phyloP scores from a whole-genome alignment of 2,888 invertebrate species.

The Andrena bucephala region DNA sequence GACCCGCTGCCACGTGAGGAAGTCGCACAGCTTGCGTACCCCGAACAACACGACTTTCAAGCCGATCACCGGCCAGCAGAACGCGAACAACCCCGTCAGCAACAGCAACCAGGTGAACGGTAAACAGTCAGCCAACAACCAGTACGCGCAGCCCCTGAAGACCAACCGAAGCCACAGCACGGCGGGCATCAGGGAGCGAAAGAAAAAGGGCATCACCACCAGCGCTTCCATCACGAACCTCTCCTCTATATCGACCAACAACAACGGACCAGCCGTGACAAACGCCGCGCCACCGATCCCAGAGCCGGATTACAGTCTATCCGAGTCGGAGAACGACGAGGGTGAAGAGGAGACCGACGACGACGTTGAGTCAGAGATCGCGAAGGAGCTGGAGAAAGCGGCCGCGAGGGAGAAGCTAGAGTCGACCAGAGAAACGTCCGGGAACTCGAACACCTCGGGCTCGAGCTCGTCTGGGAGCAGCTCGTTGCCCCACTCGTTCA shows the following conservation, averaged over 20 bases:
- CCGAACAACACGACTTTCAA: conserved; percentile 85
- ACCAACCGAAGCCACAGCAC: conserved; percentile 84
- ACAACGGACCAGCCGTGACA: conserved; percentile 57
- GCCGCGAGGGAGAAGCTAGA: conserved; percentile 85
- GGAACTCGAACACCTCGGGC: conserved; percentile 84
- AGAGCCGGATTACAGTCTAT: conserved; percentile 96
- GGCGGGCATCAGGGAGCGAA: conserved; percentile 81
- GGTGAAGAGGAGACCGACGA: conserved; percentile 87
- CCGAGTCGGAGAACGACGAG: conserved; percentile 92
- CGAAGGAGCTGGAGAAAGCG: conserved; percentile 87
- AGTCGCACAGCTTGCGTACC: conserved; percentile 88
- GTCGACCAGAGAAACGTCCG: conserved; percentile 84
- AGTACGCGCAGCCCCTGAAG: conserved; percentile 87
- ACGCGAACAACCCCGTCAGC: conserved; percentile 49
- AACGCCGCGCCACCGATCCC: conserved; percentile 91
- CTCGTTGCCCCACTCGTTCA: conserved; percentile 94
- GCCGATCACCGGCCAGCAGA: conserved; percentile 70
- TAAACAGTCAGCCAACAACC: conserved; percentile 83
- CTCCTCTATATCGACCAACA: conserved; percentile 71
- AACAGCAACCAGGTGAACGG: conserved; percentile 60
- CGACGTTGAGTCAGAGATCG: conserved; percentile 83
- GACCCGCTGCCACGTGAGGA: conserved; percentile 87
- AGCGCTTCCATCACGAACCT: conserved; percentile 84
- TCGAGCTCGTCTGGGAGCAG: conserved; percentile 87
- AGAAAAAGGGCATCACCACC: conserved; percentile 83